Evolutionary conservation across 2,113 vertebrate genomes (phyloP).

Genomic region (Crocuta crocuta): DNA sequence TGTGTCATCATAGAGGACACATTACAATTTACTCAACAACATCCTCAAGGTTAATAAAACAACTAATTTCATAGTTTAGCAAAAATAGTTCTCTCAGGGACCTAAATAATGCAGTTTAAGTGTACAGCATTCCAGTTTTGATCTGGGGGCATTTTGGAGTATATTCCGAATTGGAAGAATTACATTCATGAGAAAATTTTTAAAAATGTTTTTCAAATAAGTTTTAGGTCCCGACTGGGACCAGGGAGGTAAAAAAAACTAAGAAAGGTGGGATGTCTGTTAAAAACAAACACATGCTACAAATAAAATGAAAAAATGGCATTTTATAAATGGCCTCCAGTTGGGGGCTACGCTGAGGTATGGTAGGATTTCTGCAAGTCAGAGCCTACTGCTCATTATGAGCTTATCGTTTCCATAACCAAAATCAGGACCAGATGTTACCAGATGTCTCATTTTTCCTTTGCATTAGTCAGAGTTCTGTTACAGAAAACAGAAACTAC

Average conservation of each 20-base stretch:
- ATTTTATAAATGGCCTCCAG: not conserved
- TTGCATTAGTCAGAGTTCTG: not conserved
- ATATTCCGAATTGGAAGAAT: constrained; percentile 26
- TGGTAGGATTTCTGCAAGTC: not conserved
- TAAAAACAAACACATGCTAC: not conserved
- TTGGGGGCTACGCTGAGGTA: not conserved
- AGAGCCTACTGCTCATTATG: no score
- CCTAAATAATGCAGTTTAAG: not conserved
- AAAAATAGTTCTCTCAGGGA: not conserved
- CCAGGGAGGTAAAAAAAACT: not conserved
- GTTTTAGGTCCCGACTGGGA: not conserved
- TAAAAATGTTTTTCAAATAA: constrained; percentile 13
- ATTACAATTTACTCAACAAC: not conserved
- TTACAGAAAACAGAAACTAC: not conserved
- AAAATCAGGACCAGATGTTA: not conserved
- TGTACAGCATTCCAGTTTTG: not conserved
- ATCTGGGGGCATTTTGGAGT: not conserved
- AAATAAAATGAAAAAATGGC: not conserved
- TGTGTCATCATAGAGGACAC: not conserved
- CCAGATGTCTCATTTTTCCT: not conserved
- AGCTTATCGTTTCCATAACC: not conserved
- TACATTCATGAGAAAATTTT: not conserved
- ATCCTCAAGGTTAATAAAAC: not conserved
- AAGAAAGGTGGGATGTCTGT: not conserved
- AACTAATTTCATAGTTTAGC: not conserved